These are phyloP conservation scores for Phenganax marumi DNA, from an alignment of 92 coral and sea anemone genomes.

Conservation along the genomic window DNA sequence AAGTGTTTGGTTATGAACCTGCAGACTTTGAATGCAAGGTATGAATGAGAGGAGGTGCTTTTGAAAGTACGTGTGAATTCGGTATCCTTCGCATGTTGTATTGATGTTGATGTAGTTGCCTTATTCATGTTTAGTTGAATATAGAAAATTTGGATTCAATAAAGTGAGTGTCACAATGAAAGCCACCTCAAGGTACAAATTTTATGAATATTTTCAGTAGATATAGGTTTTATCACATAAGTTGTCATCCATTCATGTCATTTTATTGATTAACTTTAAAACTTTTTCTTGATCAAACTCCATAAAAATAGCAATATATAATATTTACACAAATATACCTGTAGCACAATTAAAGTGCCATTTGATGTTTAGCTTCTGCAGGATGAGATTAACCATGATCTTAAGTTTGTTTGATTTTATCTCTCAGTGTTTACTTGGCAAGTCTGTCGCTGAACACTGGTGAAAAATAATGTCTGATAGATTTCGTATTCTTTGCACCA, in stretches of 20 bases:
- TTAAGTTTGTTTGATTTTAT: background rate
- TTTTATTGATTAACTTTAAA: too few species aligned
- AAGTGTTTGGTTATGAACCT: constrained; percentile 77
- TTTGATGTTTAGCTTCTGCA: too few species aligned
- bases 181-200: background rate
- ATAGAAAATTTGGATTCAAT: constrained; percentile 20
- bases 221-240: background rate
- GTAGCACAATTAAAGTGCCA: too few species aligned
- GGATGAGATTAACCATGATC: too few species aligned
- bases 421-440: constrained; percentile 12
- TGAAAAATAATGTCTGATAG: constrained; percentile 29
- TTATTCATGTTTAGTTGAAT: constrained; percentile 26
- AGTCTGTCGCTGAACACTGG: constrained; percentile 16
- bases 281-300: too few species aligned
- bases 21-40: constrained; percentile 76
- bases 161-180: background rate
- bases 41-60: background rate
- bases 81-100: background rate
- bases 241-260: too few species aligned
- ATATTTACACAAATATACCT: too few species aligned
- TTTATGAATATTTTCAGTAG: background rate
- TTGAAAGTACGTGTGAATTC: background rate
- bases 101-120: background rate
- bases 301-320: too few species aligned
- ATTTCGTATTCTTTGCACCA: constrained; percentile 1